phyloP scores from a whole-genome alignment of 37 sponge, comb jelly and placozoan species.

The Axinella damicornis region DNA sequence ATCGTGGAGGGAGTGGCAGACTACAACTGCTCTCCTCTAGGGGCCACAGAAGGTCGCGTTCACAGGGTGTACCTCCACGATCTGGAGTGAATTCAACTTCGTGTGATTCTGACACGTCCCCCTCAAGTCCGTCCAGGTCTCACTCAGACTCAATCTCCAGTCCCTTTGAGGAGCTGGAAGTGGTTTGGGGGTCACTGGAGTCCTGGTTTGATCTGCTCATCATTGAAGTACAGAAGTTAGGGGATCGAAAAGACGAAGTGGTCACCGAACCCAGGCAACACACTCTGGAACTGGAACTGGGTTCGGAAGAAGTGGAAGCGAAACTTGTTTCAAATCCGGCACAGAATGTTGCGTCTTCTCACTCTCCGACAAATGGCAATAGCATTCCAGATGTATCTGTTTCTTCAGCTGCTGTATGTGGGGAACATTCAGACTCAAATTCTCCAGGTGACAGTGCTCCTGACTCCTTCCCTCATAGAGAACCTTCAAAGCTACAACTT shows the following conservation, averaged over 20 bases:
- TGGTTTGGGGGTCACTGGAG: conserved; percentile 77
- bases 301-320: neutral
- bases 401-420: too few species aligned
- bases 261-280: neutral
- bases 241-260: neutral
- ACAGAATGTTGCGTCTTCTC: neutral
- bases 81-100: neutral
- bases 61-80: neutral
- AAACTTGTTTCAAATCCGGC: neutral
- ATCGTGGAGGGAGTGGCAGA: neutral
- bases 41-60: conserved; percentile 32
- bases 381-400: too few species aligned
- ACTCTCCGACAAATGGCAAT: too few species aligned
- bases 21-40: neutral
- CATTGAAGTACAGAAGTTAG: conserved; percentile 50
- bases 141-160: neutral
- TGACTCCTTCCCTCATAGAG: neutral
- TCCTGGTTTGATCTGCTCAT: conserved; percentile 85
- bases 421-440: too few species aligned
- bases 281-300: neutral
- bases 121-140: neutral
- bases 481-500: neutral
- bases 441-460: neutral
- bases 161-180: conserved; percentile 67
- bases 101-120: neutral